Evolutionary conservation across 2,888 invertebrate species (phyloP).

Genomic region (Trachelus troglodyta): DNA sequence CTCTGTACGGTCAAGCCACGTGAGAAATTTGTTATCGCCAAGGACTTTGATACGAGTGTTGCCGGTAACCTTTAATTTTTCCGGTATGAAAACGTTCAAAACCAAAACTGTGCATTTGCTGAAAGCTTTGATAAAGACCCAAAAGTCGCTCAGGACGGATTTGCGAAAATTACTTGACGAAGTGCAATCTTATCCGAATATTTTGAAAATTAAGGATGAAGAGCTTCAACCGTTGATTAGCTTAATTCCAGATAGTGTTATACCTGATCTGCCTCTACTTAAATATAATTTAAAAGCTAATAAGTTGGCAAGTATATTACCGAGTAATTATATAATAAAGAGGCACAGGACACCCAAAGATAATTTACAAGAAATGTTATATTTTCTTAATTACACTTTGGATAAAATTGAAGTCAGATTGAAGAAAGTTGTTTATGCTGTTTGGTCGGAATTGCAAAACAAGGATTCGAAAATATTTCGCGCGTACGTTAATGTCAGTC

Average conservation of each 20-base stretch:
- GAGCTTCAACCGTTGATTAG: conserved; percentile 16
- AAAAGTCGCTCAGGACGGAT: conserved; percentile 2
- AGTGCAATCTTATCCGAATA: conserved; percentile 12
- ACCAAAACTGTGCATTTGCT: conserved; percentile 15
- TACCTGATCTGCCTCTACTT: conserved; percentile 11
- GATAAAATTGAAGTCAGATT: not conserved
- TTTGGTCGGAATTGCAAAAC: too few relatives aligned
- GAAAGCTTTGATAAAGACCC: conserved; percentile 3
- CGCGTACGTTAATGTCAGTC: too few relatives aligned
- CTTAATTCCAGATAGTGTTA: conserved; percentile 9
- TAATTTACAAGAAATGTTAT: conserved; percentile 13
- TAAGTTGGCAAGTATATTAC: conserved; percentile 15
- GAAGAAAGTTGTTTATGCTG: too few relatives aligned
- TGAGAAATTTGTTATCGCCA: conserved; percentile 9
- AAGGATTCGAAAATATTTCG: too few relatives aligned
- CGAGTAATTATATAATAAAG: conserved; percentile 14
- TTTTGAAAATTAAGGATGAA: conserved; percentile 13
- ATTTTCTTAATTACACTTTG: conserved; percentile 11
- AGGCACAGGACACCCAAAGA: not conserved
- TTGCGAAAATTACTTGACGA: conserved; percentile 4
- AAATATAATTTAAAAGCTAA: conserved; percentile 11
- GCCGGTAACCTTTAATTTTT: conserved; percentile 13
- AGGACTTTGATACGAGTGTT: conserved; percentile 6
- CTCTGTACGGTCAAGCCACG: not conserved
- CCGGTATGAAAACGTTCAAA: conserved; percentile 8